Conservation (phyloP, 2,888 invertebrate genomes). For the Epiblema foenella region DNA sequence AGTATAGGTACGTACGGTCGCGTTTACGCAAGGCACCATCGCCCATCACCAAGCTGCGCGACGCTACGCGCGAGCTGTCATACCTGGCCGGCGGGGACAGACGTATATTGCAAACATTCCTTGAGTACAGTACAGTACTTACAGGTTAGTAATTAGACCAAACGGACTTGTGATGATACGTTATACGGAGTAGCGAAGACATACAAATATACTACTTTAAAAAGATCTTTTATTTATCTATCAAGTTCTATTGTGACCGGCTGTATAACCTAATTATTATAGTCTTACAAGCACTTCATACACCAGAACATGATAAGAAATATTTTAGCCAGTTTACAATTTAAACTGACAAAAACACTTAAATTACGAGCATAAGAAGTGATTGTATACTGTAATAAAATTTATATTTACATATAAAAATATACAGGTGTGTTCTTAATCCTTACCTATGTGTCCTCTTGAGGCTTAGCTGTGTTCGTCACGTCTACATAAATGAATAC, state of each 20-base stretch:
- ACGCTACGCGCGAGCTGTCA: no score
- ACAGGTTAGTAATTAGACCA: no score
- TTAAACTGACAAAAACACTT: neutral
- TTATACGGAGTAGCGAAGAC: neutral
- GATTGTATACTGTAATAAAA: neutral
- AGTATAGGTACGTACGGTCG: no score
- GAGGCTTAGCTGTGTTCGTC: neutral
- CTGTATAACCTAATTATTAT: neutral
- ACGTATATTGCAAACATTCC: no score
- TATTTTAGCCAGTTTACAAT: neutral
- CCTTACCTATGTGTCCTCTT: neutral
- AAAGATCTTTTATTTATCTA: constrained; percentile 1
- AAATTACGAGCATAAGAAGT: neutral
- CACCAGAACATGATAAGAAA: neutral
- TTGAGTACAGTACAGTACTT: no score
- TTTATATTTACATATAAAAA: neutral
- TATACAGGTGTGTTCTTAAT: neutral
- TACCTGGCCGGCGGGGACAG: no score
- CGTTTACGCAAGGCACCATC: no score
- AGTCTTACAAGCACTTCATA: neutral
- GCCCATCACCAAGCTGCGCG: no score
- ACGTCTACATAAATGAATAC: neutral
- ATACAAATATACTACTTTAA: neutral
- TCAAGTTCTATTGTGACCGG: neutral
- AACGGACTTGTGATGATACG: neutral